Base-by-base conservation (phyloP, 2,797 vertebrate genomes). In the Bryconaethiops microstoma region DNA sequence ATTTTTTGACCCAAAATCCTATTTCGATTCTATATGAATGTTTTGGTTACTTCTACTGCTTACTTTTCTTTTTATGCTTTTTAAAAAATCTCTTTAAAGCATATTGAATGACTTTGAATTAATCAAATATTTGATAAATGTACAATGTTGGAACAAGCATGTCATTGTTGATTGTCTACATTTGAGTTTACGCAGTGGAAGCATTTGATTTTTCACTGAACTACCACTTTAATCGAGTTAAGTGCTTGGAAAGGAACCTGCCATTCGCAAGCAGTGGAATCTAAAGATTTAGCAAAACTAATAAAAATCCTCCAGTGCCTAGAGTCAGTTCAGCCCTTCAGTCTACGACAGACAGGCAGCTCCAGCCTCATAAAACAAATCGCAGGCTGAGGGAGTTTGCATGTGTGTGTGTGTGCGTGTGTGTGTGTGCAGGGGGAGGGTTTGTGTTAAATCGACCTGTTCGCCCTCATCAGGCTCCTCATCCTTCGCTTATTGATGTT, bases 401-500 rank as follows among this genome's bases (percentile, higher is more conserved):
- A 16, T 64, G 62, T 35, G 62, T 16, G 62, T n/a, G 60, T 39
- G 4, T 63, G 55, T 40, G 14, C n/a, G 74, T 52, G 42, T 48
- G 57, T 59, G 48, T 48, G 45, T 14, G 57, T 60, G 57, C 9
- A 2, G 2, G 35, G 35, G 35, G 54, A 5, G 54, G 10, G 9
- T 29, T 25, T 65, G 67, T 45, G 69, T 54, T 85, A 83, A 78
- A 87, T 82, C 67, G 80, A 63, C 59, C 86, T 63, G 59, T 79
- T 85, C 74, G n/a, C 78, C 82, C 82, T 80, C 86, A 83, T 83
- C 80, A 78, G 77, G 69, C 79, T 80, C 82, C 82, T 85, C 71
- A 82, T 80, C 67, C 82, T 73, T 70, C 5, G 77, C 76, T 85
- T 80, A 87, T 84, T 87, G 86, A 83, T 87, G 84, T 81, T 82